These are phyloP conservation scores for Glaucopsyche alexis DNA, from an alignment of 2,888 invertebrate species.

Conservation along the genomic window DNA sequence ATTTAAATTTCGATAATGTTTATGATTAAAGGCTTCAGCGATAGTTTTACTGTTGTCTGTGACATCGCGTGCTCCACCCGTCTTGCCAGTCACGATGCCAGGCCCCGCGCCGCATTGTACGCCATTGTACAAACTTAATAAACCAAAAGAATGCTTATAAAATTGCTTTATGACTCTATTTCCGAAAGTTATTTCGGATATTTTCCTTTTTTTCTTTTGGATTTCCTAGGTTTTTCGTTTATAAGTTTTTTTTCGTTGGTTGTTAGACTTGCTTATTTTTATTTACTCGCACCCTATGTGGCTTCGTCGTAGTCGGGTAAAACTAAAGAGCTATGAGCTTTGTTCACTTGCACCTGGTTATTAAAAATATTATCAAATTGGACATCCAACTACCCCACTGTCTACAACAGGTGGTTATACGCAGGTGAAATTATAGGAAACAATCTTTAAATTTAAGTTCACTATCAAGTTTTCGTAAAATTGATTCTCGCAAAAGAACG, in stretches of 20 bases:
- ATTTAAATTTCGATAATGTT: not conserved
- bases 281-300: too few species aligned
- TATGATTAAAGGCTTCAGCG: not conserved
- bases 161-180: conserved; percentile 10
- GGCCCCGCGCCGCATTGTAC: conserved; percentile 57
- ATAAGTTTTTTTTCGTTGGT: not conserved
- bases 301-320: too few species aligned
- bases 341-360: not conserved
- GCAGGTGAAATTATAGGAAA: not conserved
- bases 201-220: not conserved
- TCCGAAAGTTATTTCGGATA: conserved; percentile 1
- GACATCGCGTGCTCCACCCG: conserved; percentile 63
- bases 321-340: not conserved
- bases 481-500: not conserved
- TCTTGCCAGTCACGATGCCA: conserved; percentile 55
- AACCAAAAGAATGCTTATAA: conserved; percentile 3
- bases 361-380: not conserved
- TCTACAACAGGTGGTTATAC: not conserved
- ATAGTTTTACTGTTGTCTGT: conserved; percentile 43
- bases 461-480: not conserved
- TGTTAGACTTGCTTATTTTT: not conserved
- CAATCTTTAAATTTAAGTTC: not conserved
- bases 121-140: conserved; percentile 45
- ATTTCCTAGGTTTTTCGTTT: not conserved
- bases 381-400: not conserved